These are phyloP conservation scores for Cyanoliseus patagonus DNA, from an alignment of 2,113 vertebrate genomes.

Conservation along the genomic window DNA sequence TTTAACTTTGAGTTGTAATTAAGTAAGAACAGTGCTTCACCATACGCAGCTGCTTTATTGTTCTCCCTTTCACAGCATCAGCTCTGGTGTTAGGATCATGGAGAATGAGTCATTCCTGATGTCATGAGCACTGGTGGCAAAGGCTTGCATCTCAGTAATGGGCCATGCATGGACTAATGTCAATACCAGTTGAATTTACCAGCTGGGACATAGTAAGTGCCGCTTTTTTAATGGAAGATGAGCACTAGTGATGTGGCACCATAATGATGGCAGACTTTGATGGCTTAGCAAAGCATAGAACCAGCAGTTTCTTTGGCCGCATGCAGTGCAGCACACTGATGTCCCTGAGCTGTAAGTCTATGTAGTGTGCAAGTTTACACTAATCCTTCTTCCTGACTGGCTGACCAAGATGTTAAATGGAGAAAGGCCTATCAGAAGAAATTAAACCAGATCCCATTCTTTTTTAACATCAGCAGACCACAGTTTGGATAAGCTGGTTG, in stretches of 20 bases:
- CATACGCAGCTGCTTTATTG: neutral
- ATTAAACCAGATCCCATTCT: neutral
- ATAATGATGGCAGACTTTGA: neutral
- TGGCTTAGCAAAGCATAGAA: neutral
- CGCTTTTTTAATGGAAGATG: neutral
- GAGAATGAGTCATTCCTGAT: fast-evolving
- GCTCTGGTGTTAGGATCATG: neutral
- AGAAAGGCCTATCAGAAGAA: neutral
- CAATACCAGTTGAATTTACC: neutral
- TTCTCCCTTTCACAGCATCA: neutral
- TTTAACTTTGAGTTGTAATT: neutral
- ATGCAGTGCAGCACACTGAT: neutral
- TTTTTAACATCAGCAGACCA: neutral
- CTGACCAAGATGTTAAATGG: neutral
- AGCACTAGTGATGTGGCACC: neutral
- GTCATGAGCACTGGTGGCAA: neutral
- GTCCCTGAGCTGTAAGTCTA: neutral
- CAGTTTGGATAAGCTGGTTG: neutral
- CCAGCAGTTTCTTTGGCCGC: neutral
- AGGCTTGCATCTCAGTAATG: neutral
- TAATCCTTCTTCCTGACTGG: neutral
- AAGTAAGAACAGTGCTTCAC: neutral
- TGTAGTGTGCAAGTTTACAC: neutral
- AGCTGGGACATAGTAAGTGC: neutral
- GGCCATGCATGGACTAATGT: neutral